These are phyloP conservation scores for Sterrhoptilus dennistouni DNA, from an alignment of 2,113 vertebrate genomes.

Conservation along the genomic window DNA sequence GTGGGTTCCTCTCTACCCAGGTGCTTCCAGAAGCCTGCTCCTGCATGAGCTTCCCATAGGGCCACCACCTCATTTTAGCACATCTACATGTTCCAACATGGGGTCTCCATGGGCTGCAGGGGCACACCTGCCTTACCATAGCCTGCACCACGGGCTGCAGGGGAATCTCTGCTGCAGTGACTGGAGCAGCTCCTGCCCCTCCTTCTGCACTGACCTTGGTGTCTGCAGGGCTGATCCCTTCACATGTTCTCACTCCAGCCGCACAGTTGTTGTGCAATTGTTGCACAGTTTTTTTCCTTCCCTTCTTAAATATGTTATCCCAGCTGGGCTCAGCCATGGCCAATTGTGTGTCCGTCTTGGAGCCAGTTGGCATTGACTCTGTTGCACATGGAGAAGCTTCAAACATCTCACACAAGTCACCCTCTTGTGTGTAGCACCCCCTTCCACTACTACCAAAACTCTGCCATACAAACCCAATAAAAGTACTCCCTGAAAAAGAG, in stretches of 20 bases:
- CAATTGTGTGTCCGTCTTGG: accelerated
- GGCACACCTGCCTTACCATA: background rate
- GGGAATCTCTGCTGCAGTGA: background rate
- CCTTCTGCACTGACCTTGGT: background rate
- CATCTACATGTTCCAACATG: accelerated
- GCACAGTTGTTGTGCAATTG: too few relatives aligned
- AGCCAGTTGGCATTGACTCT: background rate
- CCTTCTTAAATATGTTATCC: background rate
- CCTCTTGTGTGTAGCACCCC: background rate
- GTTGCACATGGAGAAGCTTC: background rate
- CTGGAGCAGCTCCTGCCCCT: background rate
- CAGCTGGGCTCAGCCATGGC: accelerated
- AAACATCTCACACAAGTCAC: background rate
- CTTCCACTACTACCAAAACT: background rate
- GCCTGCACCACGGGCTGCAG: accelerated
- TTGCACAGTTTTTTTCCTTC: background rate
- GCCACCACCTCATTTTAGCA: background rate
- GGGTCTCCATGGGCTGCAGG: background rate
- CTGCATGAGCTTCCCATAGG: background rate
- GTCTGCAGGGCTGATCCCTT: background rate
- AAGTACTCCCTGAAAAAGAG: background rate
- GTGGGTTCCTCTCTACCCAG: background rate
- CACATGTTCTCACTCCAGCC: background rate
- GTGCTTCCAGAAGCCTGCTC: background rate
- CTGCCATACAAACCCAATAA: background rate